Base-by-base conservation (phyloP, 1,140 invertebrate genomes). In the Palaemon carinicauda region DNA sequence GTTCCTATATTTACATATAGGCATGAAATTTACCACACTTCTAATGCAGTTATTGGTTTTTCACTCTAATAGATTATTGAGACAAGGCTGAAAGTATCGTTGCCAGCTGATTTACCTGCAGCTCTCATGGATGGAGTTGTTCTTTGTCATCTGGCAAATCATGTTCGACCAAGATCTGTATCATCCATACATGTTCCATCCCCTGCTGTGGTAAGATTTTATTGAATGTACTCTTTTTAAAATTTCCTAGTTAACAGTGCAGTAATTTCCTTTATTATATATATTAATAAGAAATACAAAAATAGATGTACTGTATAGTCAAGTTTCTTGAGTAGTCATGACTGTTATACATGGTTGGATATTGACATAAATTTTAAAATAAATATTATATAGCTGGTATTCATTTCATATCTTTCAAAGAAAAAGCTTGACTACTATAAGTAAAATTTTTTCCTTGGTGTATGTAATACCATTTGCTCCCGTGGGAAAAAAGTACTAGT, bases 151-250 rank as follows among this genome's bases (percentile, higher is more conserved):
- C 93, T 98, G 85, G 97, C 97, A 51, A 98, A 98, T 91, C 95
- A 97, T 91, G 96, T 98, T 86, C 94, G 95, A 89, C 96, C 97
- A 17, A 93, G 96, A 89, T 95, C 97, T 71, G 97, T 98, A 53
- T 95, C 96, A 75, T 97, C 96, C 90, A 98, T 98, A 86, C 97
- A 98, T 92, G 97, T 98, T 90, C 97, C 97, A 89, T 98, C 97
- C 87, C 95, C 96, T 80, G 96, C 96, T 90, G 96, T 97, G 94
- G 97, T 98, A 92, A 94, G 94, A 27, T 19, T 29, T 56, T 9
- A 50, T 17, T n/a, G 51, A 77, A 41, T 12, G 14, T 51, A 17
- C n/a, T n/a, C n/a, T n/a, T n/a, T n/a, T n/a, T 77, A 41, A 21
- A 1, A 17, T 77, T 7, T 69, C 29, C 93, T 90, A 84, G 73